Evolutionary conservation across 2,888 invertebrate genomes (phyloP), one percentile per base, ranked within the genome.

Genomic region (Saturnia japonica): DNA sequence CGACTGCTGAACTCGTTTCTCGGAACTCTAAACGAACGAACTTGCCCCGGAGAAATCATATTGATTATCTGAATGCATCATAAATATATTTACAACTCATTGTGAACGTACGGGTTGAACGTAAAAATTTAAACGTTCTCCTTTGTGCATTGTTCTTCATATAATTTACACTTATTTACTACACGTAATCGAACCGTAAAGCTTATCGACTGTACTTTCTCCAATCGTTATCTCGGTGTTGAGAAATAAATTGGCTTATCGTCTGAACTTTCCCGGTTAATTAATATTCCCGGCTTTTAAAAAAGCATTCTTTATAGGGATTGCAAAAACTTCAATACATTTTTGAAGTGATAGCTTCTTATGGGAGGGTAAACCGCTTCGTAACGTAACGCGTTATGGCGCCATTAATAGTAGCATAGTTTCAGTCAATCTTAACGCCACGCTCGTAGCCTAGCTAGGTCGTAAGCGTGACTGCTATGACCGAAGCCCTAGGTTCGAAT

Each of bases 101-200:
- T 68, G 70, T 71, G 25, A 68, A 64, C 19, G 47, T 34, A 68
- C 11, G n/a, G 47, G n/a, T n/a, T 19, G 66, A 66, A 25, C 22
- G 64, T 54, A 64, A 54, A 71, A 68, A 71, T 71, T 68, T 68
- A 42, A 51, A 40, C 51, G 34, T 34, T 47, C 47, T 68, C 68
- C 71, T 62, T 68, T 71, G 71, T 68, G 60, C 62, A 71, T 71
- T 68, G 71, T 71, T 64, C 62, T 51, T 43, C 22, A 47, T 45
- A 47, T 19, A 62, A 68, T 64, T 71, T 68, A 47, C 64, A 68
- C 25, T 51, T 68, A 68, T 68, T 54, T 64, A 40, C 64, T 64
- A 64, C 40, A n/a, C 40, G 40, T 64, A 40, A 40, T 64, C 64
- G 40, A 64, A 64, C 64, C n/a, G n/a, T 40, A 40, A 40, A 40